phyloP scores from a whole-genome alignment of 2,113 vertebrate genomes.

The Numenius arquata region DNA sequence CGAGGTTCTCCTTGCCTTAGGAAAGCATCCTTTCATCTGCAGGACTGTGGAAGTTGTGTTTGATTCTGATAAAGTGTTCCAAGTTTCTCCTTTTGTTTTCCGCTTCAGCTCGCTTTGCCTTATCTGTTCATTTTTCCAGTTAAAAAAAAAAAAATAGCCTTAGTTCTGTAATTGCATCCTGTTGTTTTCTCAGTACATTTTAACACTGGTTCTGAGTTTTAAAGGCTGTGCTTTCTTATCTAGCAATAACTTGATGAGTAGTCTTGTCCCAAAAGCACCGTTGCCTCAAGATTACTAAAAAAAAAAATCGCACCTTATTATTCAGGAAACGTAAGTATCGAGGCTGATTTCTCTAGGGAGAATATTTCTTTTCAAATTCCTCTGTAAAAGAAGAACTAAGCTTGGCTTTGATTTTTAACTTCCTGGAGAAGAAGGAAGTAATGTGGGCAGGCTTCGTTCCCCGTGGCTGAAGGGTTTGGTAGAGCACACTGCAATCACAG shows the following conservation, averaged over 20 bases:
- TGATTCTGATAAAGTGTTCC: not conserved
- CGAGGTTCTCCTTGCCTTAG: not conserved
- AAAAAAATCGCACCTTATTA: not conserved
- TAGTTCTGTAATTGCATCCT: not conserved
- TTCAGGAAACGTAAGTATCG: not conserved
- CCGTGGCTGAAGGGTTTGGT: too few species aligned
- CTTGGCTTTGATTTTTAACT: not conserved
- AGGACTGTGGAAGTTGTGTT: not conserved
- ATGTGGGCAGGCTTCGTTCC: not conserved
- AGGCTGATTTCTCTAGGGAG: not conserved
- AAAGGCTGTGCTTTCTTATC: not conserved
- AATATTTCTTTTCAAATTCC: not conserved
- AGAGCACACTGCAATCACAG: not conserved
- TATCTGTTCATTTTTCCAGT: not conserved
- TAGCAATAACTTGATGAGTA: not conserved
- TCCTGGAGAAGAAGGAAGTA: not conserved
- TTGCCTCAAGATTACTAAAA: not conserved
- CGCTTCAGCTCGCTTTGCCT: not conserved
- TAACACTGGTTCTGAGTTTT: not conserved
- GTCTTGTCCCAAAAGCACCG: not conserved
- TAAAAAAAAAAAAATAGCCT: not conserved
- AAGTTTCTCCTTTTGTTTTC: not conserved
- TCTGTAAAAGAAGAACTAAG: not conserved
- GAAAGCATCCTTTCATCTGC: not conserved
- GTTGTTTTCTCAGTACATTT: not conserved